Percentiles rank a stretch among this genome's conserved stretches.
phyloP scores from a whole-genome alignment of 2,797 vertebrate genomes.

The Anguilla obscura region DNA sequence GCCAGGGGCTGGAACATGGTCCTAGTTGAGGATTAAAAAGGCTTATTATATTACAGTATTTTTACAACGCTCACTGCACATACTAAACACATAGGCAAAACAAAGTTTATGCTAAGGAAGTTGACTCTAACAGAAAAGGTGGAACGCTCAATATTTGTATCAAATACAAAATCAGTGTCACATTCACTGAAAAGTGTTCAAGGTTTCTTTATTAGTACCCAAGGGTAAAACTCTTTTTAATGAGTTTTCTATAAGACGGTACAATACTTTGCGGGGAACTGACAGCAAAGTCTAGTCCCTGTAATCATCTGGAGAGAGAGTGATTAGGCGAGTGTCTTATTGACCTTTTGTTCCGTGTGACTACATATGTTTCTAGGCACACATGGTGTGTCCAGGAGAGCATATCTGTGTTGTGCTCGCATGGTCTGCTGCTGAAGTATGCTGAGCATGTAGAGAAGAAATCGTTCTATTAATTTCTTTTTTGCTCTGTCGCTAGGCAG shows the following conservation, averaged over 20 bases:
- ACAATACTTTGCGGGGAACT: neutral
- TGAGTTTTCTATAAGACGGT: neutral
- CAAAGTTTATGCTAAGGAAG: neutral
- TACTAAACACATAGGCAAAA: neutral
- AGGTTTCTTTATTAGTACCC: too few relatives aligned
- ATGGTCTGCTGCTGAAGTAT: neutral
- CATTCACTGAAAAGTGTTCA: neutral
- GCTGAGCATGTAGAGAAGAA: neutral
- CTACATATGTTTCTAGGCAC: neutral
- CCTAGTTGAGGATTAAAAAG: neutral
- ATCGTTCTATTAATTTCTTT: neutral
- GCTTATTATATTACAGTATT: neutral
- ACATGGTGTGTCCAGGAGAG: neutral
- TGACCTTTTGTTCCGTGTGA: neutral
- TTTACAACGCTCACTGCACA: neutral
- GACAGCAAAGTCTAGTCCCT: neutral
- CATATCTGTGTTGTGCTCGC: neutral
- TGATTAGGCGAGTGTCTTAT: neutral
- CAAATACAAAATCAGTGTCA: neutral
- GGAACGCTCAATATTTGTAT: neutral
- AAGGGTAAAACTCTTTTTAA: too few relatives aligned
- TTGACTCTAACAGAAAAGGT: neutral
- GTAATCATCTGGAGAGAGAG: neutral
- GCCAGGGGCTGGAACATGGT: slow-evolving; percentile 27
- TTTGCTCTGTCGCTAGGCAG: neutral